Base-by-base conservation (phyloP, 2,888 invertebrate species). In the Liodrosophila aerea region DNA sequence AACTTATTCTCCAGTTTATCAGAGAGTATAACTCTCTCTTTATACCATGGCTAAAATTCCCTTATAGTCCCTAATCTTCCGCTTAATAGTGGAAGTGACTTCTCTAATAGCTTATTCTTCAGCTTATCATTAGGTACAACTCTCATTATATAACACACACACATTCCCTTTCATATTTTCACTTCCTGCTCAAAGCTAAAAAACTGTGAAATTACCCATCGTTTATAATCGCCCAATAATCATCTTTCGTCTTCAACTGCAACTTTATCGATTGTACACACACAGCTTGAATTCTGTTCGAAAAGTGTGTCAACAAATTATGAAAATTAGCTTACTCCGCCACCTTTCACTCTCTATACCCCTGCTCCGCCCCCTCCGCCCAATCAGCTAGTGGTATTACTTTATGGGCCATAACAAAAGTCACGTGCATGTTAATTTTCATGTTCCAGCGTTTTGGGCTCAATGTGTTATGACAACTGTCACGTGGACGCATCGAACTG, bases 371-470 rank as follows among this genome's bases (percentile, higher is more conserved):
- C 18, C 12, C 15, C n/a, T 0, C 16, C 7, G 1, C 29, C 18
- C 22, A 12, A n/a, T n/a, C 7, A 8, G 9, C 41, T 16, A 18
- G 18, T 4, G 22, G 15, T 18, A 18, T 13, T 49, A 36, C 34
- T 30, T 62, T 67, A 51, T 61, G 63, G 57, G 40, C 39, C 52
- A 64, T 58, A 60, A 58, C 52, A 46, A 50, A 64, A 64, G 58
- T 61, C 72, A 72, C 72, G 72, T 72, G 72, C 61, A 69, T 57
- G 68, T 72, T 50, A 66, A 69, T 72, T 47, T 56, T 43, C 37
- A 34, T 37, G 40, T 27, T 58, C 63, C 30, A 50, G 31, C 57
- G 50, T 46, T 34, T 31, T 36, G 41, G 40, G 29, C 51, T 4
- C 22, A 47, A 34, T 40, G 46, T 59, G 46, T 68, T 68, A 53